Evolutionary conservation across 1,140 invertebrate genomes (phyloP), one percentile per base, ranked within the genome.

Genomic region (Nebria ingens): DNA sequence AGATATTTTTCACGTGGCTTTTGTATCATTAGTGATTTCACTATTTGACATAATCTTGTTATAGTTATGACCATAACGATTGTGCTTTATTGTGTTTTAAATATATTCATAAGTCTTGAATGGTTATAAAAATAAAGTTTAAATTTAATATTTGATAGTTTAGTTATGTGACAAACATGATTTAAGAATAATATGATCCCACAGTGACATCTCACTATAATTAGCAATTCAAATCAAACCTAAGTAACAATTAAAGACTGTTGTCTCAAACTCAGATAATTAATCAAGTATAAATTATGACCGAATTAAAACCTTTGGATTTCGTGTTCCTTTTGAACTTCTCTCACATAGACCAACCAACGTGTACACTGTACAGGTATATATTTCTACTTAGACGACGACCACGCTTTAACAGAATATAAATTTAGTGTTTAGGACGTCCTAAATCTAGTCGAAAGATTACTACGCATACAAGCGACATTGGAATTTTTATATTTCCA

Each of bases 401-500:
- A 17, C 15, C 40, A 45, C 40, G 17, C 40, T 45, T 45, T 45
- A 45, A 45, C 40, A 45, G 40, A 45, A 45, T 17, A 45, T 45
- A 45, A 45, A 45, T 45, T 45, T 17, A 11, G 40, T 45, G 40
- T 45, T 45, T 45, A 45, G 40, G 6, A 45, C 40, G 17, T 45
- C 15, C 40, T 45, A 45, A 45, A 45, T 45, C 40, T 45, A 45
- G 6, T 45, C 40, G 40, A 17, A 17, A 45, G 40, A 45, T 45
- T 45, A 45, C 40, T 9, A 45, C 40, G 40, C 40, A 3, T 9
- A 17, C 40, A 17, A 17, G 3, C 6, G 40, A 45, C 40, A 45
- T 45, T 17, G 40, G 40, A 45, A 45, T 45, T 45, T 45, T 45
- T 45, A 45, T 45, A 45, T 45, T 45, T 45, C 40, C 40, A 45